Evolutionary conservation across 1,140 invertebrate species (phyloP), one percentile per base, ranked within the genome.

Genomic region (Arion vulgaris): DNA sequence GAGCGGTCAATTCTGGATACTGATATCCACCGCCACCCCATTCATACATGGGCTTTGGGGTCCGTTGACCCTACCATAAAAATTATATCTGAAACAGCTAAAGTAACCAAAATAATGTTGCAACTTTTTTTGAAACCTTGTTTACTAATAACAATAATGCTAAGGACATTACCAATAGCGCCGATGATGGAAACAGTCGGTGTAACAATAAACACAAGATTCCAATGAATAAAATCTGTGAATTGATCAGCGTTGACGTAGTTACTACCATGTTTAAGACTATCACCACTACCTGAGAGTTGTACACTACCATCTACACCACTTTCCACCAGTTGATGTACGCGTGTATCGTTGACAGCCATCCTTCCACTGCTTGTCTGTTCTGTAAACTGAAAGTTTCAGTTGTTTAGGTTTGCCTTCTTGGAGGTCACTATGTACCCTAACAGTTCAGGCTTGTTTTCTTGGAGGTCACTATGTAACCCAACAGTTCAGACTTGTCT

Each of bases 61-160:
- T 5, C 41, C 41, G 73, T 75, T 75, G 41, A 75, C 41, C 73
- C 73, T 9, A 75, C 28, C 39, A 75, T 39, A 19, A 15, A 75
- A 17, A 75, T 11, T 17, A 49, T 49, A 36, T 75, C 73, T 2
- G 73, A 39, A 5, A 75, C 7, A 51, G 73, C 73, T 34, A 75
- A 53, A 13, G 15, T 34, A 32, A 75, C 51, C 2, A 75, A 11
- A 13, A 75, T 15, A 51, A 75, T 75, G 32, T 75, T 75, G 1
- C 45, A 45, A 19, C 41, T 75, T 51, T 75, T 75, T 1, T n/a
- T n/a, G 7, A 75, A 34, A 15, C 73, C 73, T n/a, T 26, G 39
- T 49, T 75, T 75, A 23, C 13, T 4, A 1, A 75, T 4, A 9
- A 75, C 41, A 2, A 51, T 5, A 51, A 75, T 53, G 28, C 73